Evolutionary conservation across 2,113 vertebrate species (phyloP), one percentile per base, ranked within the genome.

Genomic region (Benitochromis conjunctus): DNA sequence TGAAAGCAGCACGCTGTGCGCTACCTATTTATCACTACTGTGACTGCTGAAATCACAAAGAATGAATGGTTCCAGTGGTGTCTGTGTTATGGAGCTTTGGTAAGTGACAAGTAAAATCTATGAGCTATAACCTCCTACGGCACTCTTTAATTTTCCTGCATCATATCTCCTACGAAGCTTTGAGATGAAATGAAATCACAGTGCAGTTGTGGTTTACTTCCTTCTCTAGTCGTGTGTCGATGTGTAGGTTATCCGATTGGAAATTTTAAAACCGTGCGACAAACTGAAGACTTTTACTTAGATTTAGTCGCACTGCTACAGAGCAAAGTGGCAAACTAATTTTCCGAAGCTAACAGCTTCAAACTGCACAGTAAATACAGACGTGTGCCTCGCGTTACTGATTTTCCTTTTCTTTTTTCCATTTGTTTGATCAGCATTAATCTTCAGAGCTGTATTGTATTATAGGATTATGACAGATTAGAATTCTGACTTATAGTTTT

Each of bases 1-100:
- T 91, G 79, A 92, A 92, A 87, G 84, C 89, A 51, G 38, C 71
- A 31, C 34, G 60, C 60, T 19, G n/a, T 29, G 36, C 79, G 12
- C 48, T 18, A 38, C 18, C 79, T 83, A 92, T 95, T 90, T 80
- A 94, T 94, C 92, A 93, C 80, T 31, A 66, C 77, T 31, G 84
- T n/a, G 79, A 79, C 69, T 78, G 79, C 85, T 78, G 83, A 77
- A 89, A 58, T 80, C 85, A 79, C 83, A 57, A 57, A 55, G 76
- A 81, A 74, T 41, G 46, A 76, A 83, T 51, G 34, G 57, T 79
- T 81, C 64, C 64, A 24, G 13, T 2, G 19, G 34, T 46, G 83
- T 62, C 36, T 80, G 12, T 19, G 38, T 53, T 53, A 36, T 6
- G 18, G 11, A 80, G 48, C 51, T 51, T 29, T 18, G 21, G 36